Base-by-base conservation (phyloP, 2,888 invertebrate species). In the Tillus elongatus region DNA sequence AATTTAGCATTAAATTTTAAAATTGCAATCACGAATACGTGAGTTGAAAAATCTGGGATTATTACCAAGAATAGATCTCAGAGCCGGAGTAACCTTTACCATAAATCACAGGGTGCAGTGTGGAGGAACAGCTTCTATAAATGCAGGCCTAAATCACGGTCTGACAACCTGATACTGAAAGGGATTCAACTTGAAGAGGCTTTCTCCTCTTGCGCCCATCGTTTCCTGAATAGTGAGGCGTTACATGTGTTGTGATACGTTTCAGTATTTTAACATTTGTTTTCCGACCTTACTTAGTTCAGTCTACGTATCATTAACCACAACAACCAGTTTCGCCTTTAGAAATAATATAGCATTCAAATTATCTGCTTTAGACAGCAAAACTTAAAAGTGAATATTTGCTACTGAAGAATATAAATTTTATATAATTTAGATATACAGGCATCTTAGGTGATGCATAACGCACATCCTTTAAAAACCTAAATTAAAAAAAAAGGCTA, bases 101-200 rank as follows among this genome's bases (percentile, higher is more conserved):
- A 60, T 63, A 63, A 63, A 63, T 63, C 63, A 63, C 56, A 37
- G 47, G 47, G 50, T 50, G 50, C 49, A 49, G 46, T 43, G 43
- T 39, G 31, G 41, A 46, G 46, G 54, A 58, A 57, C 58, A 59
- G 53, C 57, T 57, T 58, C 56, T 58, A 59, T 63, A 61, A 61
- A 61, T 59, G 60, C 60, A 60, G 50, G 59, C 53, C 58, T 62
- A 62, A 62, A 62, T 62, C 62, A 61, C 58, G 51, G 45, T 53
- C 54, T 59, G 62, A 60, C 61, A 62, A 56, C 54, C 56, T 56
- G 57, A 59, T 58, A 60, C 57, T 56, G 47, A 48, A 50, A 53
- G 53, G 60, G 60, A 60, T 60, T 60, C 58, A 54, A 54, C 52
- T 57, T 56, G 54, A 54, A 50, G 52, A 52, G 43, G 43, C 46